Evolutionary conservation across 2,888 invertebrate genomes (phyloP).

Genomic region (Argyresthia goedartella): DNA sequence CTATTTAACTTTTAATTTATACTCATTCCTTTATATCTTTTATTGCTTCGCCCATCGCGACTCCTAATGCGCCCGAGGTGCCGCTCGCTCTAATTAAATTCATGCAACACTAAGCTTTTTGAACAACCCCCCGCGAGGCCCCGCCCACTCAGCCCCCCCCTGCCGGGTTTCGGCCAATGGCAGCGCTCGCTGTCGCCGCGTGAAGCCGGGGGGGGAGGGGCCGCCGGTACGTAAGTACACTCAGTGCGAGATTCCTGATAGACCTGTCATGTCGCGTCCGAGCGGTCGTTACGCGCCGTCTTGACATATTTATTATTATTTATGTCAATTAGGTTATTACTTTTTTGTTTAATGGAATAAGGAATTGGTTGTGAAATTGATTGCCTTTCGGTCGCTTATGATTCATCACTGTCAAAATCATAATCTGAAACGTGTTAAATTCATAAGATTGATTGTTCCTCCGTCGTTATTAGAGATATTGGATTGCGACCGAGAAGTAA

Average conservation of each 20-base stretch:
- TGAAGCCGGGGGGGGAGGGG: constrained; percentile 24
- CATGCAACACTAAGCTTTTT: constrained; percentile 67
- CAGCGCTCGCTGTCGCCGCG: constrained; percentile 20
- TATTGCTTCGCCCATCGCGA: constrained; percentile 71
- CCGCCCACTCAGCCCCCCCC: constrained; percentile 27
- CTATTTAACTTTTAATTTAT: constrained; percentile 72
- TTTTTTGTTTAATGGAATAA: constrained; percentile 70
- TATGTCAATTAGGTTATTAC: constrained; percentile 71
- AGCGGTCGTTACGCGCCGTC: constrained; percentile 62
- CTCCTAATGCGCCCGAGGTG: constrained; percentile 70
- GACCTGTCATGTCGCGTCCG: constrained; percentile 67
- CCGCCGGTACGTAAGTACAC: constrained; percentile 22
- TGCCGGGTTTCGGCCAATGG: constrained; percentile 29
- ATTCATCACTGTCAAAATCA: constrained; percentile 67
- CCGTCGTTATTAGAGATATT: constrained; percentile 42
- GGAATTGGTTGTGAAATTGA: constrained; percentile 68
- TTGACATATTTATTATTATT: constrained; percentile 71
- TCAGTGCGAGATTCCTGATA: constrained; percentile 61
- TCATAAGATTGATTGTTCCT: constrained; percentile 63
- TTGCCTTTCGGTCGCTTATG: constrained; percentile 66
- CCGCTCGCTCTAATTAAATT: constrained; percentile 70
- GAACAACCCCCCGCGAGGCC: constrained; percentile 28
- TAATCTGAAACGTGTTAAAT: constrained; percentile 67
- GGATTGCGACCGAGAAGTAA: constrained; percentile 32
- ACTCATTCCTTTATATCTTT: constrained; percentile 72